These are phyloP conservation scores for Monopterus albus DNA, from an alignment of 2,113 vertebrate genomes.

Conservation along the genomic window DNA sequence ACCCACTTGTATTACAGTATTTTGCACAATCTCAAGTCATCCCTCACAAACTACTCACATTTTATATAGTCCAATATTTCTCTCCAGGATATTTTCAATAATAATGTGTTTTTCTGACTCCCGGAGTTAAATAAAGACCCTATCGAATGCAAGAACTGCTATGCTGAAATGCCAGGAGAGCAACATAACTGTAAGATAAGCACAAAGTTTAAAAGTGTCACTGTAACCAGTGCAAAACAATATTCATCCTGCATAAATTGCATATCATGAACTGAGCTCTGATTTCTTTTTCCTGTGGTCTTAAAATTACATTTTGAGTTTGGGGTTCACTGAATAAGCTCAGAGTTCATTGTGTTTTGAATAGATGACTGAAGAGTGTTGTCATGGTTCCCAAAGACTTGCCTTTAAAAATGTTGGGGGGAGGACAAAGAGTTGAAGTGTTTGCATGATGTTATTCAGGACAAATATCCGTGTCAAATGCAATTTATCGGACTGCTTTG, in stretches of 20 bases:
- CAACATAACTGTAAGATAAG: neutral
- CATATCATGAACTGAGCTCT: neutral
- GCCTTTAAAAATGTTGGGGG: conserved; percentile 65
- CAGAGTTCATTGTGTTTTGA: conserved; percentile 49
- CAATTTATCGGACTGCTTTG: conserved; percentile 44
- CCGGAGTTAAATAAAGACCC: conserved; percentile 21
- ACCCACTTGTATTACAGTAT: conserved; percentile 30
- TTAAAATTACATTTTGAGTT: conserved; percentile 51
- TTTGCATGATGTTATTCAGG: conserved; percentile 63
- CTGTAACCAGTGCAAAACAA: neutral
- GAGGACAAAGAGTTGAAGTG: conserved; percentile 63
- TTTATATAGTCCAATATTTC: conserved; percentile 4
- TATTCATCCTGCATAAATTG: neutral
- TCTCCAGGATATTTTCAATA: neutral
- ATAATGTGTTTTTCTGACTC: conserved; percentile 1
- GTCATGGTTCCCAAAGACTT: conserved; percentile 75
- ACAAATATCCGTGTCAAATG: conserved; percentile 53
- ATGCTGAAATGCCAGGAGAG: neutral
- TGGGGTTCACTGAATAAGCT: conserved; percentile 63
- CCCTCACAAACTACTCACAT: neutral
- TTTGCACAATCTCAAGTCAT: conserved; percentile 45
- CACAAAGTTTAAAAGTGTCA: too few relatives aligned
- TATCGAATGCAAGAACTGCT: conserved; percentile 8
- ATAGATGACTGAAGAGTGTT: conserved; percentile 63
- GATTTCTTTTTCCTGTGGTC: conserved; percentile 7